These are phyloP conservation scores for Varroa destructor DNA, from an alignment of 1,140 invertebrate genomes.

Conservation along the genomic window DNA sequence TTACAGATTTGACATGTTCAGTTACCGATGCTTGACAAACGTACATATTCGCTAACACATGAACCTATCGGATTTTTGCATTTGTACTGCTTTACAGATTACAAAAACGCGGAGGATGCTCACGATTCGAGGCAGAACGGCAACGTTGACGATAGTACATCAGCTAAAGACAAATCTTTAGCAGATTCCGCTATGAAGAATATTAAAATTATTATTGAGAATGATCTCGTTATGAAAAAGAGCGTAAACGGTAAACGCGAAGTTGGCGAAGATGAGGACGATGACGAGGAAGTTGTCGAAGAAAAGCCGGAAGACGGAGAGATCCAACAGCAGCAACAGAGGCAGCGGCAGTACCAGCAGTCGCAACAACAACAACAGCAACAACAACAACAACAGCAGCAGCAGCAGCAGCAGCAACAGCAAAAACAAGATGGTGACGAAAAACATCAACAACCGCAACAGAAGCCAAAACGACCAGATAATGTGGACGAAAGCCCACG, in stretches of 20 bases:
- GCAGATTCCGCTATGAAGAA: conserved; percentile 3
- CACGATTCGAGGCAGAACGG: too few relatives aligned
- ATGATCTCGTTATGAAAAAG: background rate
- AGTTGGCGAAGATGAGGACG: background rate
- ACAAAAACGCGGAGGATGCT: too few relatives aligned
- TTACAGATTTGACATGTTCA: too few relatives aligned
- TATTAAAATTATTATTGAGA: conserved; percentile 23
- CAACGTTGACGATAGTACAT: too few relatives aligned
- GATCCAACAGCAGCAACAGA: background rate
- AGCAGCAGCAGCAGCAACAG: background rate
- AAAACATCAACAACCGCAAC: background rate
- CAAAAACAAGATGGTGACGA: background rate
- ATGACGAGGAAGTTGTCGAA: background rate
- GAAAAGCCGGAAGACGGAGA: background rate
- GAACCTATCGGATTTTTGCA: too few relatives aligned
- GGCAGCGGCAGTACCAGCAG: background rate
- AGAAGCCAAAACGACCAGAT: too few relatives aligned
- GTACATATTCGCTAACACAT: too few relatives aligned
- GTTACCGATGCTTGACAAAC: too few relatives aligned
- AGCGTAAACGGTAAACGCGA: conserved; percentile 7
- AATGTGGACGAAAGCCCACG: too few relatives aligned
- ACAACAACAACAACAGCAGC: background rate
- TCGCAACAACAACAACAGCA: background rate
- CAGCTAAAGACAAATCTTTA: too few relatives aligned
- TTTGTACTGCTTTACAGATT: too few relatives aligned